Base-by-base conservation (phyloP, 2,797 vertebrate genomes). In the Loriculus beryllinus region DNA sequence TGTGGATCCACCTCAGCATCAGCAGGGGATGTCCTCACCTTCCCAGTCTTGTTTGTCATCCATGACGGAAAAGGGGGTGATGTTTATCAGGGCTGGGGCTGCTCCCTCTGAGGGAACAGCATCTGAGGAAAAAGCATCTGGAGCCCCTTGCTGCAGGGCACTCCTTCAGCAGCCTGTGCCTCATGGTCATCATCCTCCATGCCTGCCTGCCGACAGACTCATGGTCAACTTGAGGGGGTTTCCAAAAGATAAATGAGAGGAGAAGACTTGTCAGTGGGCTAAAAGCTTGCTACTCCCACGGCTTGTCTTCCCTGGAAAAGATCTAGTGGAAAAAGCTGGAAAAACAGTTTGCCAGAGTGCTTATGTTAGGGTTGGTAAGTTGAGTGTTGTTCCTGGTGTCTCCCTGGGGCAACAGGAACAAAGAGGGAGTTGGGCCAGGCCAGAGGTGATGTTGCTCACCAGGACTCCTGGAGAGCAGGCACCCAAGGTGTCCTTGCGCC, bases 11-110 rank as follows among this genome's bases (percentile, higher is more conserved):
- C 20, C 48, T 57, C 64, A 12, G 0, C 18, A 6, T 80, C 47
- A 37, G 0, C 42, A 16, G 7, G 22, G 23, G 15, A 18, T n/a
- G 45, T 64, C 25, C 48, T 56, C 18, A 0, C 22, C 48, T 77
- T 37, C 22, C 29, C 0, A 0, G 29, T 52, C n/a, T 48, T 67
- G 42, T 18, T 81, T 83, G 31, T 49, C 0, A 0, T 37, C 39
- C 0, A 0, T 1, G 5, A 2, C 62, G 21, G 40, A 68, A 9
- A 82, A 56, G 17, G 31, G 10, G 26, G 3, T 62, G 42, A 8
- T 31, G 40, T 68, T 33, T 5, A 0, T 7, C 23, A 8, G 28
- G 31, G 15, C 56, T 60, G 33, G 21, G 28, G 31, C 49, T 57
- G 35, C 23, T 57, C 29, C 12, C 4, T 19, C 42, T 29, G 37